Base-by-base conservation (phyloP, 2,113 vertebrate species). In the Ondatra zibethicus region DNA sequence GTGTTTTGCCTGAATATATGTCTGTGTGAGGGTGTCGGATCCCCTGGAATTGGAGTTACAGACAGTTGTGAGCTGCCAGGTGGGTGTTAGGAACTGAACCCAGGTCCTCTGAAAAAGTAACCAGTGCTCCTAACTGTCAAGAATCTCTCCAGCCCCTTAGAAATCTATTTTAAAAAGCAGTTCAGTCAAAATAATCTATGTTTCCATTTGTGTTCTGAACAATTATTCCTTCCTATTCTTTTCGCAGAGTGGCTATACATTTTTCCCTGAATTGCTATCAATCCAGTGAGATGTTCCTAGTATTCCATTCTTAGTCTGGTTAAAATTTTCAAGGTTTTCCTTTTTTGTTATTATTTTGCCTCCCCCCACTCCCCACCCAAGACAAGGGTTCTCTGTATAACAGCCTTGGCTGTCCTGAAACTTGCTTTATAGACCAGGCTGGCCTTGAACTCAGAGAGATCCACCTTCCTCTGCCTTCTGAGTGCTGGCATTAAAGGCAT, bases 191-290 rank as follows among this genome's bases (percentile, higher is more conserved):
- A 88, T 42, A 89, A 65, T 58, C 19, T n/a, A 80, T 61, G 55
- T 94, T 87, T 6, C 89, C 52, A 73, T 82, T 81, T 29, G 23
- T 90, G 29, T 90, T 91, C 45, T 27, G 86, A 81, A 66, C 9
- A 93, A 76, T 33, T 85, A 75, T 12, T 87, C 13, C 3, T 76
- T 86, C 19, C 58, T 65, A 78, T 16, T 39, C 76, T 84, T 89
- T 91, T 89, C 63, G n/a, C 13, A 77, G 70, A 31, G 1, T 86
- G 17, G 5, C n/a, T 93, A 82, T 3, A 88, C 1, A 47, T 47
- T n/a, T 89, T 87, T 65, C 87, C 87, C 63, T 92, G 61, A 72
- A 92, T 91, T 92, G 85, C 88, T 96, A 9, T 39, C 39, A 94
- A 91, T 31, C 3, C 36, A 81, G 7, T 73, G 25, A 47, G 33